Percentiles rank a stretch among this genome's conserved stretches.
phyloP scores from a whole-genome alignment of 2,797 vertebrate genomes.

The Trachurus trachurus region DNA sequence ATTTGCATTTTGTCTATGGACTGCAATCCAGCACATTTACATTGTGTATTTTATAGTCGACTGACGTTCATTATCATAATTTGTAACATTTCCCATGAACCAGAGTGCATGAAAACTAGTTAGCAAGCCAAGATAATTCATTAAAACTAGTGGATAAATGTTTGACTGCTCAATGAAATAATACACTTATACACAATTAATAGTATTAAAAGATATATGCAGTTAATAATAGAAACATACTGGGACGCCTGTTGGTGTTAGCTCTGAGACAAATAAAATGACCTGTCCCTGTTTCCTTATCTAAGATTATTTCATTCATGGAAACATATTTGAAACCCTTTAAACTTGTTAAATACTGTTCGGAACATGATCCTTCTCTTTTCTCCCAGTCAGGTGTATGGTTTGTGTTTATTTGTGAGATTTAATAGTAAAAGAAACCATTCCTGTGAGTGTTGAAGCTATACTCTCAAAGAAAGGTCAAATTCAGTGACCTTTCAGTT shows the following conservation, averaged over 20 bases:
- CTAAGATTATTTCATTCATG: neutral
- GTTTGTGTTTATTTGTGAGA: slow-evolving; percentile 4
- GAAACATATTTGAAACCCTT: neutral
- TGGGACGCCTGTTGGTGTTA: neutral
- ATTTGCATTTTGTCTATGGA: neutral
- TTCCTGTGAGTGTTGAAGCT: neutral
- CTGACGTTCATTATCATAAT: no score
- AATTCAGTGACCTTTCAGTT: slow-evolving; percentile 36
- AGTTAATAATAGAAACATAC: neutral
- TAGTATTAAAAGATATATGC: neutral
- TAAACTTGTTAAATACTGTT: slow-evolving; percentile 1
- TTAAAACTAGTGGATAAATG: neutral
- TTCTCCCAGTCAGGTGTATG: neutral
- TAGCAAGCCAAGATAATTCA: neutral
- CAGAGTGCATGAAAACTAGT: neutral
- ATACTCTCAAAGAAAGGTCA: slow-evolving; percentile 46
- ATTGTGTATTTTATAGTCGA: no score
- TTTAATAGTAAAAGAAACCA: slow-evolving; percentile 24
- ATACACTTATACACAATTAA: neutral
- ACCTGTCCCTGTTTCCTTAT: neutral
- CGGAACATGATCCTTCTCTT: slow-evolving; percentile 1
- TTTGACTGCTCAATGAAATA: neutral
- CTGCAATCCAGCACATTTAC: no score
- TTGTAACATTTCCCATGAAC: neutral
- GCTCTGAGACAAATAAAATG: neutral